Evolutionary conservation across 2,113 vertebrate species (phyloP).

Genomic region (Aegithalos caudatus): DNA sequence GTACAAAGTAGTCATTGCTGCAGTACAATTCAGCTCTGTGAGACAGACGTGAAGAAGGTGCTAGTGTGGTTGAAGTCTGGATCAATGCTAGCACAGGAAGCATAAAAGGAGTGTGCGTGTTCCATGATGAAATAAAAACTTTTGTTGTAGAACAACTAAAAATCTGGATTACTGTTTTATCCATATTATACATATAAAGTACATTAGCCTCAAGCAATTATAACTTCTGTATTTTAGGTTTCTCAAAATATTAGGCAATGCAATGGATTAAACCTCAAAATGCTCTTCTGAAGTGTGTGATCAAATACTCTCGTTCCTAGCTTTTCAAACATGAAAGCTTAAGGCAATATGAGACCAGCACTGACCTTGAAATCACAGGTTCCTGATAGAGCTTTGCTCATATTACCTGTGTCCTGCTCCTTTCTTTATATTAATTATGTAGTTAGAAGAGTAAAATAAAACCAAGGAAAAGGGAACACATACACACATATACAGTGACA

Average conservation of each 20-base stretch:
- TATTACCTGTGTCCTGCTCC: not conserved
- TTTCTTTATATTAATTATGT: not conserved
- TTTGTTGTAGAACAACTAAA: not conserved
- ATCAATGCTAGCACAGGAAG: not conserved
- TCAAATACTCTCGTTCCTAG: not conserved
- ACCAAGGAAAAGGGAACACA: not conserved
- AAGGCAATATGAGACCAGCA: not conserved
- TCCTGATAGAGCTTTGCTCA: not conserved
- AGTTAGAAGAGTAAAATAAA: not conserved
- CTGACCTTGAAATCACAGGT: not conserved
- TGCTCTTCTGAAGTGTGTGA: not conserved
- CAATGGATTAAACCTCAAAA: not conserved
- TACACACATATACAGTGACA: no score
- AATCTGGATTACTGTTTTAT: not conserved
- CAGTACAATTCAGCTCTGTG: not conserved
- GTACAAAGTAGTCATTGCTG: not conserved
- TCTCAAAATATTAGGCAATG: not conserved
- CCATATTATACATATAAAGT: not conserved
- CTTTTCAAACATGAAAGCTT: not conserved
- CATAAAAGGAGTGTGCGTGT: not conserved
- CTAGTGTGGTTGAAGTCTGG: not conserved
- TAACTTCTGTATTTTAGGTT: not conserved
- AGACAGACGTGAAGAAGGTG: not conserved
- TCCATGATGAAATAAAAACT: not conserved
- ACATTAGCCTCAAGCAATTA: not conserved